Conservation (phyloP, 2,888 invertebrate genomes). For the Heliconius sara region DNA sequence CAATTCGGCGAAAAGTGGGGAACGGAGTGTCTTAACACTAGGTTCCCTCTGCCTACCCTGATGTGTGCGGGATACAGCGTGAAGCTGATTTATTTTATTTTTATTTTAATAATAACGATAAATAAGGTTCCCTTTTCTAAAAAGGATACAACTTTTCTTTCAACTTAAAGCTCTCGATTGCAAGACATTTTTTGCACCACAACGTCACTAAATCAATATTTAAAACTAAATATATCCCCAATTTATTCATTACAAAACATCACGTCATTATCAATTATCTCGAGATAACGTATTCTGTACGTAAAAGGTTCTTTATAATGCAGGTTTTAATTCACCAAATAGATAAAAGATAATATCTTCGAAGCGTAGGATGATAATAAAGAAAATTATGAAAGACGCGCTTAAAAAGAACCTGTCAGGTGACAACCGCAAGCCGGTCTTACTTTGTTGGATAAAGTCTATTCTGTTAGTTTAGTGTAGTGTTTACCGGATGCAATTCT, state of each 20-base stretch:
- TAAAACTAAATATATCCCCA: background rate
- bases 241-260: slow-evolving; percentile 4
- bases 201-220: background rate
- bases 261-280: slow-evolving; percentile 47
- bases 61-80: too few species aligned
- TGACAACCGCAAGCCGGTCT: slow-evolving; percentile 59
- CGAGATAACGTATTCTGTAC: slow-evolving; percentile 36
- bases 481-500: slow-evolving; percentile 12
- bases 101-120: too few species aligned
- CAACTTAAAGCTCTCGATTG: background rate
- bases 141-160: background rate
- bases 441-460: slow-evolving; percentile 51
- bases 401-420: slow-evolving; percentile 66
- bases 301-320: slow-evolving; percentile 47
- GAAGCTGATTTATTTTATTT: too few species aligned
- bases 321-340: slow-evolving; percentile 58
- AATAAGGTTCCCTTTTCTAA: background rate
- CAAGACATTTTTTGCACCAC: background rate
- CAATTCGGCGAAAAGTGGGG: too few species aligned
- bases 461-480: slow-evolving; percentile 32
- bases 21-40: too few species aligned
- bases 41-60: too few species aligned
- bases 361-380: slow-evolving; percentile 57
- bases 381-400: slow-evolving; percentile 67
- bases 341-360: slow-evolving; percentile 66